Evolutionary conservation across 2,113 vertebrate genomes (phyloP).

Genomic region (Toxotes jaculatrix): DNA sequence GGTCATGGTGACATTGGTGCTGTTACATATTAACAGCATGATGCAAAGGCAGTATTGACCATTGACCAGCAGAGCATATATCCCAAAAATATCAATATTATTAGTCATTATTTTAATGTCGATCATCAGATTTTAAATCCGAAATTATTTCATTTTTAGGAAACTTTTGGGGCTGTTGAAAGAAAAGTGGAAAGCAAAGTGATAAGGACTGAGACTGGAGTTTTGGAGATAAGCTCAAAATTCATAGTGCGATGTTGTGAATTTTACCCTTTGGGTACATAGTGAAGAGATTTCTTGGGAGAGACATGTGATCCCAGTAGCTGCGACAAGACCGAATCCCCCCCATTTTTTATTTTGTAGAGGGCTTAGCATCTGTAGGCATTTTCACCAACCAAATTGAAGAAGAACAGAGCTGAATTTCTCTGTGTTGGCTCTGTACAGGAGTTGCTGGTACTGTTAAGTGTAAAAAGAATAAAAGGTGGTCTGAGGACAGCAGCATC

Average conservation of each 20-base stretch:
- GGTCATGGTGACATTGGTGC: neutral
- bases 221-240: slow-evolving; percentile 12
- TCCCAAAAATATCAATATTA: neutral
- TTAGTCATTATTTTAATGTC: neutral
- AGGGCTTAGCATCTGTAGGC: slow-evolving; percentile 45
- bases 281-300: slow-evolving; percentile 6
- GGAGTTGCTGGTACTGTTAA: slow-evolving; percentile 25
- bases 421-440: slow-evolving; percentile 18
- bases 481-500: slow-evolving; percentile 50
- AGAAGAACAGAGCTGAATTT: slow-evolving; percentile 27
- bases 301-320: slow-evolving; percentile 41
- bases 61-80: neutral
- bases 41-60: neutral
- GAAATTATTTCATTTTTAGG: neutral
- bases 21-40: slow-evolving; percentile 1
- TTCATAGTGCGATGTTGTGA: slow-evolving; percentile 15
- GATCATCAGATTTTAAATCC: neutral
- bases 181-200: neutral
- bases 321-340: slow-evolving; percentile 34
- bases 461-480: slow-evolving; percentile 57
- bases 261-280: slow-evolving; percentile 22
- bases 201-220: neutral
- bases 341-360: slow-evolving; percentile 18
- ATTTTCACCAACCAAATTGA: slow-evolving; percentile 38
- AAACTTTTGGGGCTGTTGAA: neutral